phyloP scores from a whole-genome alignment of 2,888 invertebrate species.

The Synanthedon vespiformis region DNA sequence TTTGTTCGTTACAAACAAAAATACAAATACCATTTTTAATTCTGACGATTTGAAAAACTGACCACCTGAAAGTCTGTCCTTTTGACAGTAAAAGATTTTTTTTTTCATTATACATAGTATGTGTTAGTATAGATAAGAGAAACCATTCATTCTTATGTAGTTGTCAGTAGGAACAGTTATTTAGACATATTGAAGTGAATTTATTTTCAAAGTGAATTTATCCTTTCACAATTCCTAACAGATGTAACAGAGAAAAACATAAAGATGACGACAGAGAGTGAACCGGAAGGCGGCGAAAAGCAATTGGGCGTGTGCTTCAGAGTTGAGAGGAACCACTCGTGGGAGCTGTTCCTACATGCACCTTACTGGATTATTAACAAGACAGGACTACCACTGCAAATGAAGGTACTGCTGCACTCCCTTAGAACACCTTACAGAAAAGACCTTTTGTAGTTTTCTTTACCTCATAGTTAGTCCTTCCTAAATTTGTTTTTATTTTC shows the following conservation, averaged over 20 bases:
- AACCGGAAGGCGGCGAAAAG: constrained; percentile 73
- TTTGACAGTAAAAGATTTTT: too few relatives aligned
- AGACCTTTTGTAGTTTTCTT: not conserved
- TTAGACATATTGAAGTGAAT: too few relatives aligned
- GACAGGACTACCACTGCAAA: constrained; percentile 83
- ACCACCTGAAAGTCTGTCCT: too few relatives aligned
- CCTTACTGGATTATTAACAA: constrained; percentile 93
- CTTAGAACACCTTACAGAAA: too few relatives aligned
- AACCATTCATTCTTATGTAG: not conserved
- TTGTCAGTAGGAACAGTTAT: too few relatives aligned
- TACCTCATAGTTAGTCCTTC: not conserved
- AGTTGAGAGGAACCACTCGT: constrained; percentile 72
- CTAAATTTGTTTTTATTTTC: too few relatives aligned
- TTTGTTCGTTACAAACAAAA: too few relatives aligned
- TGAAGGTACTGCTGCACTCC: constrained; percentile 68
- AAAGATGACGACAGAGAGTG: constrained; percentile 75
- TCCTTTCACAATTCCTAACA: not conserved
- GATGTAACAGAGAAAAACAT: constrained; percentile 64
- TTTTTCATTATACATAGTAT: too few relatives aligned
- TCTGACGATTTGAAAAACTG: too few relatives aligned
- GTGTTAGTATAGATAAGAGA: too few relatives aligned
- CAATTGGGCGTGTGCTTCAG: constrained; percentile 77
- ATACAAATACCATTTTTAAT: too few relatives aligned
- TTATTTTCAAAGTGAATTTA: too few relatives aligned
- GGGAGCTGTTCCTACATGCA: constrained; percentile 78